Evolutionary conservation across 92 coral and sea anemone species (phyloP).

Genomic region (Phenganax stokvisi): DNA sequence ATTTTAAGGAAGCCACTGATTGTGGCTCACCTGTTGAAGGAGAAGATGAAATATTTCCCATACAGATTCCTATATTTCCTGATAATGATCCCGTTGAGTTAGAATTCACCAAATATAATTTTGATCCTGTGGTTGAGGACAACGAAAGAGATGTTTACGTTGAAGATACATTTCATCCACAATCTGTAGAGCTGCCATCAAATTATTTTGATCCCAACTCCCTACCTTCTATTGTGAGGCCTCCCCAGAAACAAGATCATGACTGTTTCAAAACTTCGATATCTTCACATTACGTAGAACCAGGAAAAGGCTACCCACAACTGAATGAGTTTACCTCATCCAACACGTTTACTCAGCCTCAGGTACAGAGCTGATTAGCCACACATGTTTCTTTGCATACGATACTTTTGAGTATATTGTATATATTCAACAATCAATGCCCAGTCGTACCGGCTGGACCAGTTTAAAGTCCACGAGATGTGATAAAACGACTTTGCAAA

Average conservation of each 20-base stretch:
- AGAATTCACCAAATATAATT: neutral
- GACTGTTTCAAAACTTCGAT: neutral
- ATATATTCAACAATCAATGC: no score
- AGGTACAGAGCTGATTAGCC: neutral
- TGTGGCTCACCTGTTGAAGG: constrained; percentile 26
- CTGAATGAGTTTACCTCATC: neutral
- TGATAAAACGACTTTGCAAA: no score
- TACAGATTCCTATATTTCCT: constrained; percentile 17
- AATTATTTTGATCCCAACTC: neutral
- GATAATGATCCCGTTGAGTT: neutral
- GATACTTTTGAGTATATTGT: no score
- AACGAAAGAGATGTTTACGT: neutral
- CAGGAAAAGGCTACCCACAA: neutral
- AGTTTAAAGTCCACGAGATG: no score
- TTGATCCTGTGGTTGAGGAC: neutral
- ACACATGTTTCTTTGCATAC: no score
- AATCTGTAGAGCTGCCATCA: neutral
- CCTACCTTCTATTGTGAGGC: neutral
- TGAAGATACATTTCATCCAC: neutral
- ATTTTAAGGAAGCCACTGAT: constrained; percentile 22
- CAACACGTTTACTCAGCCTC: neutral
- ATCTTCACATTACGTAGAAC: neutral
- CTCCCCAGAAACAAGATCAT: neutral
- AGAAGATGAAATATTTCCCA: neutral
- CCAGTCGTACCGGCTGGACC: no score